phyloP scores from a whole-genome alignment of 2,113 vertebrate species.

The Saimiri boliviensis region DNA sequence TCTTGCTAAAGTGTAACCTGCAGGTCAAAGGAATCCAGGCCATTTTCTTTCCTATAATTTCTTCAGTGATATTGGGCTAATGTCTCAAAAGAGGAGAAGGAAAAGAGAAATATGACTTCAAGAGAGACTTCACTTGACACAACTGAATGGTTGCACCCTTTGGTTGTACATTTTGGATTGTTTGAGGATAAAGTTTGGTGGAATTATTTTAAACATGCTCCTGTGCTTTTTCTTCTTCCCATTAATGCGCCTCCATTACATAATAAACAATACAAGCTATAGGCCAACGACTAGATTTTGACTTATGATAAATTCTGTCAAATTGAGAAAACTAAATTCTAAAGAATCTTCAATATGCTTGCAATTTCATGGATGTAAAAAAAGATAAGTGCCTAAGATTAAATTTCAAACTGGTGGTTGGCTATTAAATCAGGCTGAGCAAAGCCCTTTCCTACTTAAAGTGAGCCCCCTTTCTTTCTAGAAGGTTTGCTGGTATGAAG shows the following conservation, averaged over 20 bases:
- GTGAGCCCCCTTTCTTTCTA: neutral
- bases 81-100: neutral
- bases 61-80: neutral
- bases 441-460: neutral
- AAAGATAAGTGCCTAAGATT: neutral
- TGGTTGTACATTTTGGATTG: neutral
- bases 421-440: neutral
- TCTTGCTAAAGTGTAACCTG: neutral
- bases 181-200: neutral
- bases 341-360: neutral
- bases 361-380: neutral
- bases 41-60: neutral
- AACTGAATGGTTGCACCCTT: neutral
- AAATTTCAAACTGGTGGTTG: neutral
- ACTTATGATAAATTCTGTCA: neutral
- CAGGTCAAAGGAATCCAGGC: neutral
- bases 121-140: neutral
- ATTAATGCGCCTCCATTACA: neutral
- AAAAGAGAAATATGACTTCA: neutral
- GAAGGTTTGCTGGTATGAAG: neutral
- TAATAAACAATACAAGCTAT: neutral
- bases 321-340: neutral
- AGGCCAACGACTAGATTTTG: neutral
- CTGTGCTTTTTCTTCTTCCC: neutral
- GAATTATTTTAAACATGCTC: neutral